phyloP scores from a whole-genome alignment of 2,888 invertebrate genomes.

The Sisyra terminalis region DNA sequence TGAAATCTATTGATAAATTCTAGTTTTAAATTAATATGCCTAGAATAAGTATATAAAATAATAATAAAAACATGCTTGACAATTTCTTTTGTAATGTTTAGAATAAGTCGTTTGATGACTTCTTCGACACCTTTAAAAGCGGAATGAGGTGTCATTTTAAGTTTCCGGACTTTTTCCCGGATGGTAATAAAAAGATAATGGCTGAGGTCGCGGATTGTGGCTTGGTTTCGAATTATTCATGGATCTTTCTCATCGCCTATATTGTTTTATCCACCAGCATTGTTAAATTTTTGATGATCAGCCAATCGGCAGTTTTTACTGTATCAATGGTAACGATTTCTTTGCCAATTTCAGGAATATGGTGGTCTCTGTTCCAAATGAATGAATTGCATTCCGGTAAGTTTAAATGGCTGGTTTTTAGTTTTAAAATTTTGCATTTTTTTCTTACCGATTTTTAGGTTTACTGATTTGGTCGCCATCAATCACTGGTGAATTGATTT shows the following conservation, averaged over 20 bases:
- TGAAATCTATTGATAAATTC: too few relatives aligned
- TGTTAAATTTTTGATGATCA: constrained; percentile 32
- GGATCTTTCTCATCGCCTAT: constrained; percentile 32
- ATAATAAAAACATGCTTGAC: too few relatives aligned
- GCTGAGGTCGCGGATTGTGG: background rate
- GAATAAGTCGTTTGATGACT: constrained; percentile 19
- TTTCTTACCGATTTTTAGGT: constrained; percentile 20
- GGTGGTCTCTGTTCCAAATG: constrained; percentile 38
- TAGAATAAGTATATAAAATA: too few relatives aligned
- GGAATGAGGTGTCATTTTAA: constrained; percentile 24
- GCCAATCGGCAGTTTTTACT: constrained; percentile 38
- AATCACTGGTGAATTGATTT: constrained; percentile 40
- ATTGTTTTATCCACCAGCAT: constrained; percentile 29
- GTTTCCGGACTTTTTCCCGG: constrained; percentile 13
- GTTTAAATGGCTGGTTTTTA: too few relatives aligned
- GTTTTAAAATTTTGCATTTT: background rate
- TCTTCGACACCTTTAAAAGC: constrained; percentile 22
- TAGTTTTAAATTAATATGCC: too few relatives aligned
- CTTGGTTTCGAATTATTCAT: constrained; percentile 22
- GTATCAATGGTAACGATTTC: constrained; percentile 33
- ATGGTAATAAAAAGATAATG: background rate
- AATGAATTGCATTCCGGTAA: constrained; percentile 16
- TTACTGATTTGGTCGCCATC: constrained; percentile 35
- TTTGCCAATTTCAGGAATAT: constrained; percentile 35
- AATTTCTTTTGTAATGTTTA: constrained; percentile 12